These are phyloP conservation scores for Microhierax caerulescens DNA, from an alignment of 2,797 vertebrate genomes.

Conservation along the genomic window DNA sequence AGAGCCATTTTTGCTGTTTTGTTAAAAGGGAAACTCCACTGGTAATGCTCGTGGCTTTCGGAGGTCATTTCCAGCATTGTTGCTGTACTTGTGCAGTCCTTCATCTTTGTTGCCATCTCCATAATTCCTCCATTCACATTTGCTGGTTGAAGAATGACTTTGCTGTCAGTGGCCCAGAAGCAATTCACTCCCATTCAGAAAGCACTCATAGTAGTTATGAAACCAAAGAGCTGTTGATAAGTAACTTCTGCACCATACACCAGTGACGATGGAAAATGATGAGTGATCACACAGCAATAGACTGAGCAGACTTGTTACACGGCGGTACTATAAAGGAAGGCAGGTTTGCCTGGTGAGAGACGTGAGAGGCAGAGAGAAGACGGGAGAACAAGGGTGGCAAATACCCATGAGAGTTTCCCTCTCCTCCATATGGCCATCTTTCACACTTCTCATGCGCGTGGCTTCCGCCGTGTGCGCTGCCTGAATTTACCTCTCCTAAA, in stretches of 20 bases:
- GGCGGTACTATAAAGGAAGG: neutral
- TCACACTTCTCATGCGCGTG: neutral
- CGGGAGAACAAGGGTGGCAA: neutral
- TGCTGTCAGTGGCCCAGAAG: neutral
- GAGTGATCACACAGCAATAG: neutral
- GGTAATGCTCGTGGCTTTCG: neutral
- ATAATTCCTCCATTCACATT: neutral
- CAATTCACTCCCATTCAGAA: neutral
- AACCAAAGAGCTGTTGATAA: conserved; percentile 43
- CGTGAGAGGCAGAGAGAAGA: neutral
- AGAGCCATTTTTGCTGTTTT: neutral
- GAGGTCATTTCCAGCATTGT: neutral
- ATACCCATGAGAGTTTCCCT: neutral
- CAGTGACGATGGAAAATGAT: neutral
- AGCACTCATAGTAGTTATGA: neutral
- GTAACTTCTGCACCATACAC: neutral
- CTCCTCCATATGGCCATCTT: conserved; percentile 43
- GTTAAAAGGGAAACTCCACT: neutral
- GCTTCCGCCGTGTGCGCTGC: neutral
- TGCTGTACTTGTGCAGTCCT: fast-evolving
- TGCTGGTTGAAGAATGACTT: neutral
- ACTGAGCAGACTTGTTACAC: neutral
- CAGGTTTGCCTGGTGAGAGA: conserved; percentile 18
- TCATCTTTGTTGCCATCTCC: neutral
- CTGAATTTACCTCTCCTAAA: conserved; percentile 27